A percentile compares a stretch with the other conserved stretches of the same genome.
phyloP scores from a whole-genome alignment of 2,797 vertebrate species.

The Toxotes lorentzi region DNA sequence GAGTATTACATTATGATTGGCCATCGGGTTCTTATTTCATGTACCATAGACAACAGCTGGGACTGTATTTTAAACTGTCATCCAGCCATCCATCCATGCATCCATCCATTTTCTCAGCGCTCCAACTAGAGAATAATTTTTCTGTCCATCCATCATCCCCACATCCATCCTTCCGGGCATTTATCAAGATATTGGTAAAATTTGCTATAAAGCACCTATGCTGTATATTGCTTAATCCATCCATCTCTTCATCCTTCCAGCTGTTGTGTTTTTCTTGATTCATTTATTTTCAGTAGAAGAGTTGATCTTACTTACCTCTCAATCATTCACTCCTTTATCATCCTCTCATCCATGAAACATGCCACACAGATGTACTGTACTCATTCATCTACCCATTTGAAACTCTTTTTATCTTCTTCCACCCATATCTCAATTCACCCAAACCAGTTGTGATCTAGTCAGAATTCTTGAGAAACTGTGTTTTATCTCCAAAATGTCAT shows the following conservation, averaged over 20 bases:
- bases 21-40: constrained; percentile 72
- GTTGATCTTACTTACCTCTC: constrained; percentile 33
- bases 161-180: constrained; percentile 46
- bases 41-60: constrained; percentile 65
- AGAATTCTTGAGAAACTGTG: neutral
- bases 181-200: constrained; percentile 56
- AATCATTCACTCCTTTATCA: constrained; percentile 35
- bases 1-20: constrained; percentile 56
- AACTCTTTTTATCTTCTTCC: constrained; percentile 35
- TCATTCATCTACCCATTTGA: constrained; percentile 18
- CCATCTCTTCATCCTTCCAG: constrained; percentile 37
- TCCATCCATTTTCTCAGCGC: neutral
- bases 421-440: constrained; percentile 22
- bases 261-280: constrained; percentile 21
- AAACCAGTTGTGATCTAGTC: neutral
- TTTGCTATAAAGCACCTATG: neutral
- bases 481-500: neutral
- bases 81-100: constrained; percentile 40
- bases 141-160: constrained; percentile 41
- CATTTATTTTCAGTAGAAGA: constrained; percentile 21
- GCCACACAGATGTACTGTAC: constrained; percentile 24
- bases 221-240: constrained; percentile 19
- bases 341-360: constrained; percentile 26
- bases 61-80: constrained; percentile 33
- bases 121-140: constrained; percentile 13